A percentile compares a stretch with the other conserved stretches of the same genome.
These are phyloP conservation scores for Microcebus lehilahytsara DNA, from an alignment of 2,113 vertebrate genomes.

Conservation along the genomic window DNA sequence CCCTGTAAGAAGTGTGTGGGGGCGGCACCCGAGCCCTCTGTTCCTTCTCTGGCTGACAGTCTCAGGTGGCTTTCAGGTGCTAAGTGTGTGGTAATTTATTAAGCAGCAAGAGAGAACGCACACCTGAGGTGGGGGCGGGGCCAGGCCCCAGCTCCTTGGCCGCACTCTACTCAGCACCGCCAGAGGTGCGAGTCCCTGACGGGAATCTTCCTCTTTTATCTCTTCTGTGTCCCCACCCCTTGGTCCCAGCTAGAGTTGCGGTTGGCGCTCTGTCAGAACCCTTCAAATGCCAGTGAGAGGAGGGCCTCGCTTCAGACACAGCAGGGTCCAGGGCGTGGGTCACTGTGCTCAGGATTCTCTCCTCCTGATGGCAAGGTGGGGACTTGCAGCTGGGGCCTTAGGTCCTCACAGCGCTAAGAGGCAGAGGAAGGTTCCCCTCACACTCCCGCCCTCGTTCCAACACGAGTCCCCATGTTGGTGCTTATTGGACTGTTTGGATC, in stretches of 20 bases:
- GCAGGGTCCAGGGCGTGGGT: too few species aligned
- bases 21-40: not conserved
- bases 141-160: not conserved
- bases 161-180: not conserved
- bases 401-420: not conserved
- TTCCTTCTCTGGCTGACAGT: not conserved
- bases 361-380: not conserved
- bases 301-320: too few species aligned
- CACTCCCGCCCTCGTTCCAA: not conserved
- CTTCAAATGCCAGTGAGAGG: not conserved
- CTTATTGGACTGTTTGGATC: not conserved
- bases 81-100: not conserved
- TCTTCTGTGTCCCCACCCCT: not conserved
- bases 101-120: not conserved
- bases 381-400: not conserved
- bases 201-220: not conserved
- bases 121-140: too few species aligned
- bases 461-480: fast-evolving
- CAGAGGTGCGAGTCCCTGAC: too few species aligned
- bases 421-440: not conserved
- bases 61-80: not conserved
- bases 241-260: not conserved
- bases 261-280: too few species aligned
- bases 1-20: not conserved
- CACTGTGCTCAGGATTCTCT: not conserved